Base-by-base conservation (phyloP, 2,888 invertebrate genomes). In the Phyto melanocephala region DNA sequence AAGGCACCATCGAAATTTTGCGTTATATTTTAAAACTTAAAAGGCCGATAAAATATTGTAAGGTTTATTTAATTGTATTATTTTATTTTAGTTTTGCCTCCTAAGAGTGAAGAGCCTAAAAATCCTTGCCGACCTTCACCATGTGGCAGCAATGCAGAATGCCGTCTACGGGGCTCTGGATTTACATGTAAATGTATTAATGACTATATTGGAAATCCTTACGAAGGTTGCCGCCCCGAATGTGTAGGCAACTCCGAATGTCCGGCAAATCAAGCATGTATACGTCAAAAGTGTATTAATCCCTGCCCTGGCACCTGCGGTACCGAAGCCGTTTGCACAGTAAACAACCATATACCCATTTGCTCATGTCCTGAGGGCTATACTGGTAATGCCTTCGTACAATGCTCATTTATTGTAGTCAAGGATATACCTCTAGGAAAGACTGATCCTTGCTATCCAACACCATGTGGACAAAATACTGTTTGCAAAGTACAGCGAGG, bases 231-330 rank as follows among this genome's bases (percentile, higher is more conserved):
- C 87, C 93, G 95, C 84, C 97, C 97, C 0, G 97, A 97, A 90
- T 97, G 97, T 90, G 92, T 97, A 15, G 94, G 95, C 71, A 97
- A 97, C 88, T 95, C 95, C 0, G 97, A 97, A 88, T 98, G 97
- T 90, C 93, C 96, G 0, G 94, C 95, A 58, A 94, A 96, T 84
- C 94, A 94, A 85, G 95, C 96, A 10, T 97, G 97, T 88, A 95
- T 96, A 87, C 93, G 94, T 15, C 95, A 95, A 85, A 95, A 95
- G 88, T 98, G 97, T 87, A 93, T 93, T 80, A 96, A 97, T 91
- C 97, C 97, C 28, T 96, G 96, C 87, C 93, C 94, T 63, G 95
- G 95, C 79, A 94, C 95, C 7, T 97, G 97, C 86, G 97, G 97
- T 63, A 90, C 95, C 22, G 96, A 96, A 86, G 96, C 97, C 0